Evolutionary conservation across 2,113 vertebrate species (phyloP).

Genomic region (Bolborhynchus lineola): DNA sequence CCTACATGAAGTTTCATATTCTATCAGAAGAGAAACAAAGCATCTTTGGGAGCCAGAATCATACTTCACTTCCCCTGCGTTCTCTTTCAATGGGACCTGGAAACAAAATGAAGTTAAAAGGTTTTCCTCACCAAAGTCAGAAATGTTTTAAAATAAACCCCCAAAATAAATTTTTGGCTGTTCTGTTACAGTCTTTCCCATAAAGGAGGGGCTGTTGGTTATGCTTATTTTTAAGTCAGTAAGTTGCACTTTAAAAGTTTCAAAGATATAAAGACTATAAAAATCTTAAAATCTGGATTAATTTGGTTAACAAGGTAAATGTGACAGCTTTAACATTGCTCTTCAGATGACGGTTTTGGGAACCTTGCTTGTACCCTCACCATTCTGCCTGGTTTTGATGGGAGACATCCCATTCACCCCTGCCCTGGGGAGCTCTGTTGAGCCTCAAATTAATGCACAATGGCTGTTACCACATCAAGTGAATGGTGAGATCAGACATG

Average conservation of each 20-base stretch:
- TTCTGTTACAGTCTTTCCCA: not conserved
- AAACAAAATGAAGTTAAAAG: constrained; percentile 44
- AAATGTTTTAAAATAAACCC: not conserved
- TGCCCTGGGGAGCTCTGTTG: not conserved
- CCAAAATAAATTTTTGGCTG: not conserved
- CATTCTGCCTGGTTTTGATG: not conserved
- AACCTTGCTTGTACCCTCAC: not conserved
- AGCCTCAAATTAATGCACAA: rapidly evolving
- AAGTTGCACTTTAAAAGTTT: not conserved
- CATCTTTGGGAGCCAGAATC: constrained; percentile 53
- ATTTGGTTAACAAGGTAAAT: not conserved
- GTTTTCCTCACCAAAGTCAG: constrained; percentile 11
- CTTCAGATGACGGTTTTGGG: not conserved
- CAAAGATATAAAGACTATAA: not conserved
- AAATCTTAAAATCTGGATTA: not conserved
- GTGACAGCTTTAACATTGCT: not conserved
- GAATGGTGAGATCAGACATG: not conserved
- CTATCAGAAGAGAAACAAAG: constrained; percentile 70
- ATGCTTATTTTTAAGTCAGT: not conserved
- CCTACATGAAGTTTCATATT: constrained; percentile 67
- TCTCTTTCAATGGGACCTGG: constrained; percentile 49
- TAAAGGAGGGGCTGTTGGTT: not conserved
- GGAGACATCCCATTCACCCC: not conserved
- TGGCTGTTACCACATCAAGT: not conserved
- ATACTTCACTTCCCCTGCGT: constrained; percentile 47